phyloP scores from a whole-genome alignment of 2,113 vertebrate species.

The Cairina moschata region DNA sequence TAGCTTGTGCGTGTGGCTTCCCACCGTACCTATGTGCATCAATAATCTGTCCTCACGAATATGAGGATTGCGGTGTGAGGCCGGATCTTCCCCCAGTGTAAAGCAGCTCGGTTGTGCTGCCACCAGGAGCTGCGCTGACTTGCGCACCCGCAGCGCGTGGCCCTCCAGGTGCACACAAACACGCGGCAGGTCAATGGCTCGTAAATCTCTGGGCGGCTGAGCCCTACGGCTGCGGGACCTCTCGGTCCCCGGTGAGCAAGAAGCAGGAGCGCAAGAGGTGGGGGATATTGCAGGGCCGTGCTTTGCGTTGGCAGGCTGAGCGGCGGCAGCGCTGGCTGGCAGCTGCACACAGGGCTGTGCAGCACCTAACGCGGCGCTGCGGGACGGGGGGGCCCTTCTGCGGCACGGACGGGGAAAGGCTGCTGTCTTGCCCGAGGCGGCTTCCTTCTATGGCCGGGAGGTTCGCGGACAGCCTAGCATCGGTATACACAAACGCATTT shows the following conservation, averaged over 20 bases:
- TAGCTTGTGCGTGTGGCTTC: neutral
- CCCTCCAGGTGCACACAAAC: neutral
- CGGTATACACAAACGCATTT: constrained; percentile 22
- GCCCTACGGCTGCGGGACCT: neutral
- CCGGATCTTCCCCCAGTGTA: neutral
- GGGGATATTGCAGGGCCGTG: neutral
- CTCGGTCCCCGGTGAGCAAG: neutral
- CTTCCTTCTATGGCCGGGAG: constrained; percentile 19
- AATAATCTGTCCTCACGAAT: neutral
- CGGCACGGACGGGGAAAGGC: neutral
- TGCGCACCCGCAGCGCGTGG: neutral
- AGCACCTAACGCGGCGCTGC: neutral
- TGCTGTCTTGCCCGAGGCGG: neutral
- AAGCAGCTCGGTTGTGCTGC: neutral
- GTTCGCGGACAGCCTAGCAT: neutral
- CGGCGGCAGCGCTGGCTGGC: neutral
- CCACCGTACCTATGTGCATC: neutral
- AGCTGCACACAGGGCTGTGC: neutral
- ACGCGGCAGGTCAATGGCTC: neutral
- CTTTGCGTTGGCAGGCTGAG: neutral
- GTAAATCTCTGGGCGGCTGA: neutral
- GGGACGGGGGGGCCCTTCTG: neutral
- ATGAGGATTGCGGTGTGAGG: neutral
- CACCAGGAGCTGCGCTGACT: neutral
- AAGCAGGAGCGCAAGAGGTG: neutral